These are phyloP conservation scores for Venturia canescens DNA, from an alignment of 1,140 invertebrate species.

Conservation along the genomic window DNA sequence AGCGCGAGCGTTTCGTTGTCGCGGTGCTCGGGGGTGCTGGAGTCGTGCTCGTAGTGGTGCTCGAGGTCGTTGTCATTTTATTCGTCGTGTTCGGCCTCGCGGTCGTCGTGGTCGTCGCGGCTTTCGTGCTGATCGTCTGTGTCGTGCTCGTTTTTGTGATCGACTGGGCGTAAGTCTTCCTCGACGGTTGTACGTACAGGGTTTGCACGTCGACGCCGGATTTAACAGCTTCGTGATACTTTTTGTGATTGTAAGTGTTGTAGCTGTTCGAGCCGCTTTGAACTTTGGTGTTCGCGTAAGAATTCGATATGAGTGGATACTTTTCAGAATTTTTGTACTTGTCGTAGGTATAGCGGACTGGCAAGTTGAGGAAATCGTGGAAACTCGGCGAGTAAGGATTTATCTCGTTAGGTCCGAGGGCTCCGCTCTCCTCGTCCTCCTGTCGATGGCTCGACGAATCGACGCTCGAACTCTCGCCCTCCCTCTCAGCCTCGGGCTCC, in stretches of 20 bases:
- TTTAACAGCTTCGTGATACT: slow-evolving; percentile 70
- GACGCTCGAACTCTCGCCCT: not conserved
- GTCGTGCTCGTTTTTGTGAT: slow-evolving; percentile 52
- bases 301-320: slow-evolving; percentile 84
- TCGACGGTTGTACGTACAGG: slow-evolving; percentile 51
- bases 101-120: slow-evolving; percentile 67
- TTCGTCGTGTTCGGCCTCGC: slow-evolving; percentile 60
- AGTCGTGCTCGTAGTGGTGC: slow-evolving; percentile 63
- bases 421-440: slow-evolving; percentile 67
- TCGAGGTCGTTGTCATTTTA: slow-evolving; percentile 64
- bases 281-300: slow-evolving; percentile 85
- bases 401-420: slow-evolving; percentile 76
- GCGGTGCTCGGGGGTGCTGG: slow-evolving; percentile 66
- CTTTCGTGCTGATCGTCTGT: slow-evolving; percentile 56
- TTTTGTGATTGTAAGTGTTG: slow-evolving; percentile 80
- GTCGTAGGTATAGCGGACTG: slow-evolving; percentile 82
- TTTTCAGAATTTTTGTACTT: slow-evolving; percentile 78
- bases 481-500: slow-evolving; percentile 41
- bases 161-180: slow-evolving; percentile 59
- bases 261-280: slow-evolving; percentile 82
- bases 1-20: slow-evolving; percentile 55
- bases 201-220: slow-evolving; percentile 51
- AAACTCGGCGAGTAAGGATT: slow-evolving; percentile 80
- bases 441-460: slow-evolving; percentile 11
- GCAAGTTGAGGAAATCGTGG: slow-evolving; percentile 84